phyloP scores from a whole-genome alignment of 2,888 invertebrate species.

The Autographa pulchrina region DNA sequence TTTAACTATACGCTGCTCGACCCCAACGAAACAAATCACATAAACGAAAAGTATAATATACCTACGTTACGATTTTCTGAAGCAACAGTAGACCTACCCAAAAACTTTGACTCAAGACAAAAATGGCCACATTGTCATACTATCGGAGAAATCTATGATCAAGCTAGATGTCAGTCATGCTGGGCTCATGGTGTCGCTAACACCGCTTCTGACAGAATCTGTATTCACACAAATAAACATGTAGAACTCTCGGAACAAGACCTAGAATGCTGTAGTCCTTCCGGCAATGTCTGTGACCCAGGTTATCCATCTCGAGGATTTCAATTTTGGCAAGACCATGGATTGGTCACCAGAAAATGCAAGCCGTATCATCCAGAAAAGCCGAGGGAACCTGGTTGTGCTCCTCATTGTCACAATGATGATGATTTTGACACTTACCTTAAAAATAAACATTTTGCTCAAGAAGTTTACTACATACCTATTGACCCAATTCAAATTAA shows the following conservation, averaged over 20 bases:
- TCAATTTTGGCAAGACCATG: not conserved
- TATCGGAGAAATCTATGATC: constrained; percentile 6
- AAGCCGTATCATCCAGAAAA: constrained; percentile 5
- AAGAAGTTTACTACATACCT: constrained; percentile 13
- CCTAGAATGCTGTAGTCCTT: not conserved
- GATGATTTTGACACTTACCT: constrained; percentile 6
- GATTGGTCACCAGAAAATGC: not conserved
- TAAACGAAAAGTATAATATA: not conserved
- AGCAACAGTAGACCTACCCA: not conserved
- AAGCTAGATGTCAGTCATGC: not conserved
- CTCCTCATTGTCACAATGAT: not conserved
- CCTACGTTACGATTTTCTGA: not conserved
- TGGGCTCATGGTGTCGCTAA: constrained; percentile 20
- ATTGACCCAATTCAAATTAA: constrained; percentile 23
- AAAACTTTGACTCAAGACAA: constrained; percentile 9
- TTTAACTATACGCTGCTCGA: not conserved
- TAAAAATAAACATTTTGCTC: constrained; percentile 38
- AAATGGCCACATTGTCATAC: constrained; percentile 3
- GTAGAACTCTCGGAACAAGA: constrained; percentile 10
- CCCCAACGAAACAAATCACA: not conserved
- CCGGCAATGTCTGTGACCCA: not conserved
- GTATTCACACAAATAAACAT: not conserved
- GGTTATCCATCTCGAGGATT: not conserved
- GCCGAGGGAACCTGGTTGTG: not conserved
- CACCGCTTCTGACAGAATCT: constrained; percentile 17